Evolutionary conservation across 2,888 invertebrate species (phyloP).

Genomic region (Catocala fraxini): DNA sequence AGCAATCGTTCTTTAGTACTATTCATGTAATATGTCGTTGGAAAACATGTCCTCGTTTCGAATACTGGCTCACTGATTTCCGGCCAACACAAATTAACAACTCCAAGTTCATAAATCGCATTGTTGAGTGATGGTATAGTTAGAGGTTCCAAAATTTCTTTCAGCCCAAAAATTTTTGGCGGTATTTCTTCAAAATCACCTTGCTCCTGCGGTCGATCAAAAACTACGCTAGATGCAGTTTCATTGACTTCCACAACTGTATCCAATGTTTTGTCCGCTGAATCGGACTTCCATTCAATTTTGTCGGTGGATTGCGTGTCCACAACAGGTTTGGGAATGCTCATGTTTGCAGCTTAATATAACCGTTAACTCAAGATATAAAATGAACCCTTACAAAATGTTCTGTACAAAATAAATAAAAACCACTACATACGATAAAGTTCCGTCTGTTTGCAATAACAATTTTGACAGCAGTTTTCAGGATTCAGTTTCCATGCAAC

Average conservation of each 20-base stretch:
- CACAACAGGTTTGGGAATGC: conserved; percentile 42
- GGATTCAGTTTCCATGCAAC: conserved; percentile 59
- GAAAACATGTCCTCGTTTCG: conserved; percentile 88
- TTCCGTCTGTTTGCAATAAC: conserved; percentile 1
- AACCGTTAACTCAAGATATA: too few species aligned
- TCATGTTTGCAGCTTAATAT: conserved; percentile 41
- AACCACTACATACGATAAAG: neutral
- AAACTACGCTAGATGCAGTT: conserved; percentile 64
- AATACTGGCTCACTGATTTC: conserved; percentile 85
- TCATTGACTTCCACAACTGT: conserved; percentile 80
- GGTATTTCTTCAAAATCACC: conserved; percentile 70
- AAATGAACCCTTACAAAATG: too few species aligned
- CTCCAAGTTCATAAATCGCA: conserved; percentile 88
- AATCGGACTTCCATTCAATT: conserved; percentile 49
- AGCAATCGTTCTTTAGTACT: conserved; percentile 91
- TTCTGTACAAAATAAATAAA: too few species aligned
- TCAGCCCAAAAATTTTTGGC: conserved; percentile 73
- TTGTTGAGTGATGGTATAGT: conserved; percentile 86
- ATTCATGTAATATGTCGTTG: conserved; percentile 89
- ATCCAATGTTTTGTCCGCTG: conserved; percentile 61
- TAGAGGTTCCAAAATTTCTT: conserved; percentile 71
- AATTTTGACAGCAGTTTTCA: conserved; percentile 41
- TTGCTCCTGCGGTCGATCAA: conserved; percentile 69
- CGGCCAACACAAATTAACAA: conserved; percentile 90
- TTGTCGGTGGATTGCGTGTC: conserved; percentile 58